Conservation (phyloP, 2,113 vertebrate genomes). For the Hemibagrus wyckioides region DNA sequence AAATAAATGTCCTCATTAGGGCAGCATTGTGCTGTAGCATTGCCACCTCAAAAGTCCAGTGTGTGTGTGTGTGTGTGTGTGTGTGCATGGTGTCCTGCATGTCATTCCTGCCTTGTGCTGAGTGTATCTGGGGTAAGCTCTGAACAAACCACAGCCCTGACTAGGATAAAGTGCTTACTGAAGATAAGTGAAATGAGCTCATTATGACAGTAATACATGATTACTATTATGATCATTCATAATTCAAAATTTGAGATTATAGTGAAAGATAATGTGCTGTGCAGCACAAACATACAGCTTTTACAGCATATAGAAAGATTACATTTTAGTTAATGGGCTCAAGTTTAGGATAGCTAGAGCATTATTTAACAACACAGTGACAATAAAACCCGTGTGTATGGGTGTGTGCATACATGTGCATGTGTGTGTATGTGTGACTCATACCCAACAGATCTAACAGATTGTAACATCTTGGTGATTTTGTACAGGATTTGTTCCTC, state of each 20-base stretch:
- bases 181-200: not conserved
- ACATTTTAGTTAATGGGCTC: not conserved
- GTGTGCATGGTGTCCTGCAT: not conserved
- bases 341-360: not conserved
- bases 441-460: not conserved
- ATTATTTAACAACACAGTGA: not conserved
- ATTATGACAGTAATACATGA: not conserved
- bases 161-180: not conserved
- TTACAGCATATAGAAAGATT: not conserved
- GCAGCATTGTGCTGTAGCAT: not conserved
- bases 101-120: not conserved
- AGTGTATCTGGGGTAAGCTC: not conserved
- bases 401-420: not conserved
- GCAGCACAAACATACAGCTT: not conserved
- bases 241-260: not conserved
- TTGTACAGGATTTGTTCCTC: slow-evolving; percentile 31
- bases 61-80: not conserved
- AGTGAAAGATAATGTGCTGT: not conserved
- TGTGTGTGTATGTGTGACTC: not conserved
- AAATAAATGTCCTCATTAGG: not conserved
- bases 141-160: not conserved
- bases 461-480: not conserved
- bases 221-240: not conserved
- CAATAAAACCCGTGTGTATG: not conserved
- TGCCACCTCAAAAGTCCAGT: not conserved